phyloP scores from a whole-genome alignment of 1,140 invertebrate species.

The Phocides pigmalion region DNA sequence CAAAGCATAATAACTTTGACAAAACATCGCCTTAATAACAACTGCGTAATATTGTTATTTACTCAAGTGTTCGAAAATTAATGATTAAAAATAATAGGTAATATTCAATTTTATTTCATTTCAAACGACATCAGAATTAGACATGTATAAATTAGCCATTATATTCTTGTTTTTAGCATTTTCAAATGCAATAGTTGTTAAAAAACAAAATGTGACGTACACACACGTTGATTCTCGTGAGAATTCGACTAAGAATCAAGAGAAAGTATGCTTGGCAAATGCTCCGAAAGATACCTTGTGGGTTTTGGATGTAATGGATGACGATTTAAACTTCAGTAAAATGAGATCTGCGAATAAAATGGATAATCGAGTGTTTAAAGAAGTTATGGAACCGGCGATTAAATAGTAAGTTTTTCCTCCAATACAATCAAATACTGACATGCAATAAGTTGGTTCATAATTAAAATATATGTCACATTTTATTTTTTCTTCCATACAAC shows the following conservation, averaged over 20 bases:
- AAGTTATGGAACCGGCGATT: conserved; percentile 37
- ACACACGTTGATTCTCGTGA: background rate
- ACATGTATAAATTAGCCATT: conserved; percentile 33
- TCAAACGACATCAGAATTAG: background rate
- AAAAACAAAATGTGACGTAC: background rate
- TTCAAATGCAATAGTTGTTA: conserved; percentile 3
- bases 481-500: no score
- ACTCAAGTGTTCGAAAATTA: conserved; percentile 23
- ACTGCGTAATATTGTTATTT: conserved; percentile 1
- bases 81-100: conserved; percentile 19
- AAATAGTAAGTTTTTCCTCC: conserved; percentile 27
- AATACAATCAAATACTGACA: no score
- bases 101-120: conserved; percentile 11
- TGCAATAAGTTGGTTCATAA: no score
- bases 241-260: conserved; percentile 12
- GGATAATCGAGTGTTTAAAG: conserved; percentile 40
- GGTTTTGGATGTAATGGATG: conserved; percentile 45
- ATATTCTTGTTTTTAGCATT: conserved; percentile 20
- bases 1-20: no score
- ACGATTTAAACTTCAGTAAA: conserved; percentile 39
- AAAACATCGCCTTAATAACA: no score
- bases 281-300: conserved; percentile 24
- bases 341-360: conserved; percentile 36
- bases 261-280: background rate
- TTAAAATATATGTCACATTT: no score